These are phyloP conservation scores for Fistularia tabacaria DNA, from an alignment of 2,797 vertebrate genomes.

Conservation along the genomic window DNA sequence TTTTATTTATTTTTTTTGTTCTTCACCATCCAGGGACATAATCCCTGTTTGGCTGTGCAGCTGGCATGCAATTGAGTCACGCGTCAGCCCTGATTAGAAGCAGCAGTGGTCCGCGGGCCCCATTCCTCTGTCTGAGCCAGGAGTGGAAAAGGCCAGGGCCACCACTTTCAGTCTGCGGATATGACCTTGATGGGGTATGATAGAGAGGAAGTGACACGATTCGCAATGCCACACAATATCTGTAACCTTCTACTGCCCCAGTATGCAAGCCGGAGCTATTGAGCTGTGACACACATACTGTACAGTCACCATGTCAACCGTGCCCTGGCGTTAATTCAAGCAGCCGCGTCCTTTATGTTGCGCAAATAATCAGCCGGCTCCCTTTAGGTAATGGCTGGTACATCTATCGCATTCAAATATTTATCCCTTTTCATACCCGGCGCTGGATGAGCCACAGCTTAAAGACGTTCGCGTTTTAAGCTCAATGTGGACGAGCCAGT, in stretches of 20 bases:
- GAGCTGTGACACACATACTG: slow-evolving; percentile 57
- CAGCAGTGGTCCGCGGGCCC: slow-evolving; percentile 71
- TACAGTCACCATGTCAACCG: slow-evolving; percentile 42
- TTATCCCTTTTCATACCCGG: slow-evolving; percentile 26
- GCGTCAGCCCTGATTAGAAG: slow-evolving; percentile 81
- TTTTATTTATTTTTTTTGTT: slow-evolving; percentile 27
- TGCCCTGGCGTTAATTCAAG: slow-evolving; percentile 56
- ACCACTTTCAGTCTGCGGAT: slow-evolving; percentile 68
- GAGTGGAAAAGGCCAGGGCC: slow-evolving; percentile 73
- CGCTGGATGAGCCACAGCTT: slow-evolving; percentile 21
- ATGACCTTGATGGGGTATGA: slow-evolving; percentile 75
- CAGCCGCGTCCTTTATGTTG: slow-evolving; percentile 44
- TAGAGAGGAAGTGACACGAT: slow-evolving; percentile 70
- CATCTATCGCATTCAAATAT: slow-evolving; percentile 40
- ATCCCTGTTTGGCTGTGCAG: slow-evolving; percentile 70
- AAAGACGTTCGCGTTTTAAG: slow-evolving; percentile 22
- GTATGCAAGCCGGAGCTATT: slow-evolving; percentile 48
- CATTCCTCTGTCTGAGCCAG: slow-evolving; percentile 69
- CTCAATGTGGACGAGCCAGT: slow-evolving; percentile 5
- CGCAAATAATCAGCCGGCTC: slow-evolving; percentile 50
- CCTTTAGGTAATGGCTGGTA: slow-evolving; percentile 44
- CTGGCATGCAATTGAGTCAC: slow-evolving; percentile 81
- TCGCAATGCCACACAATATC: slow-evolving; percentile 71
- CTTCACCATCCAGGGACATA: slow-evolving; percentile 75
- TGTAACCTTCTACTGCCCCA: slow-evolving; percentile 63